Conservation (phyloP, 2,113 vertebrate species). For the Pangasianodon hypophthalmus region DNA sequence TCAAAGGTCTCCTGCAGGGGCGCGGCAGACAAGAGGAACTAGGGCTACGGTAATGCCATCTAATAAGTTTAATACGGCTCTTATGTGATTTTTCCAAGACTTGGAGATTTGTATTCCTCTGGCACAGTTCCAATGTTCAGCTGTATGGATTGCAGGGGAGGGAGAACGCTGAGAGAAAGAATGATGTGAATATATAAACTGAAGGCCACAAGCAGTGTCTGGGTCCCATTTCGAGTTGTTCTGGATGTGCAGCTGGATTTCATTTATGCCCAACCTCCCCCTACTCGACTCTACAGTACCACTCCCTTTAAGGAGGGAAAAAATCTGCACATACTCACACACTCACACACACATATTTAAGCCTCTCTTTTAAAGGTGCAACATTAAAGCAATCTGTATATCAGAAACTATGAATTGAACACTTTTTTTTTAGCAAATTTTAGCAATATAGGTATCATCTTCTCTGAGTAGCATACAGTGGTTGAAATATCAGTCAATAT, state of each 20-base stretch:
- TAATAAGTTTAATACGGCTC: conserved; percentile 27
- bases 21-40: background rate
- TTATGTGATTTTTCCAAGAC: conserved; percentile 21
- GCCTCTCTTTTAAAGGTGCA: background rate
- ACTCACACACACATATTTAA: background rate
- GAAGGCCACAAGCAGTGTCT: conserved; percentile 41
- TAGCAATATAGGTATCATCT: background rate
- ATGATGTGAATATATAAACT: conserved; percentile 48
- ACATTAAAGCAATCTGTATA: background rate
- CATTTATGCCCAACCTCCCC: conserved; percentile 37
- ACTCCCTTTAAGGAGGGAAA: conserved; percentile 18
- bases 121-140: conserved; percentile 26
- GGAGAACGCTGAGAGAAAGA: conserved; percentile 42
- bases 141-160: conserved; percentile 8
- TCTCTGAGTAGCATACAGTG: background rate
- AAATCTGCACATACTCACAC: conserved; percentile 4
- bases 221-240: conserved; percentile 39
- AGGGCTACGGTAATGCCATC: conserved; percentile 1
- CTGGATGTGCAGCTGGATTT: conserved; percentile 48
- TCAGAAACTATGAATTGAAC: background rate
- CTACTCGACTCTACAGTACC: background rate
- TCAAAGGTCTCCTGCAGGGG: conserved; percentile 7
- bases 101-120: conserved; percentile 17
- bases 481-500: background rate
- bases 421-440: background rate